A percentile compares a stretch with the other conserved stretches of the same genome.
Conservation (phyloP, 2,888 invertebrate species). For the Parochlus steinenii region DNA sequence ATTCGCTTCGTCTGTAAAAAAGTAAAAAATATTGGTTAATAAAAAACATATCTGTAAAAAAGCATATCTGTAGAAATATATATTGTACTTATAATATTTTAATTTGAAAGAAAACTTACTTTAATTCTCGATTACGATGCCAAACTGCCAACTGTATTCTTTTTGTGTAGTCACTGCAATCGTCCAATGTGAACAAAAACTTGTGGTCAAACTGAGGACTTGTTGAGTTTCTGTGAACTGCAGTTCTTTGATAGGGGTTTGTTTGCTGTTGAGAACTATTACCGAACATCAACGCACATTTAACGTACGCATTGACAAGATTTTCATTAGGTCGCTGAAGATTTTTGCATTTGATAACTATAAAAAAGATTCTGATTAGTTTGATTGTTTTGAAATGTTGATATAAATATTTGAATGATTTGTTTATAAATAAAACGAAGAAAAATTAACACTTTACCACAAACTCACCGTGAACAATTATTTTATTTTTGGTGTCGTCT, state of each 20-base stretch:
- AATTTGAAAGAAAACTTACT: constrained; percentile 37
- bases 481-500: constrained; percentile 32
- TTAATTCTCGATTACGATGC: constrained; percentile 68
- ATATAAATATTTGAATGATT: constrained; percentile 1
- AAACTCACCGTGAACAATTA: constrained; percentile 54
- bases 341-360: constrained; percentile 64
- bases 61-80: constrained; percentile 3
- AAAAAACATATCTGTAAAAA: constrained; percentile 18
- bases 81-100: not conserved
- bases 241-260: constrained; percentile 55
- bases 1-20: constrained; percentile 76
- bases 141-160: constrained; percentile 65
- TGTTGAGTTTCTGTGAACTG: constrained; percentile 60
- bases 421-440: not conserved
- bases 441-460: constrained; percentile 10
- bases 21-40: constrained; percentile 19
- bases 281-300: constrained; percentile 26
- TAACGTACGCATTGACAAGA: constrained; percentile 65
- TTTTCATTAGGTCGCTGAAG: constrained; percentile 49
- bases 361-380: constrained; percentile 21
- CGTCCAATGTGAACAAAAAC: constrained; percentile 40
- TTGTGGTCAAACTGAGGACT: constrained; percentile 68
- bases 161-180: constrained; percentile 33
- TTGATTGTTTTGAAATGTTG: not conserved
- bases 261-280: constrained; percentile 9